These are phyloP conservation scores for Spialia ferax DNA, from an alignment of 2,888 invertebrate species.

Conservation along the genomic window DNA sequence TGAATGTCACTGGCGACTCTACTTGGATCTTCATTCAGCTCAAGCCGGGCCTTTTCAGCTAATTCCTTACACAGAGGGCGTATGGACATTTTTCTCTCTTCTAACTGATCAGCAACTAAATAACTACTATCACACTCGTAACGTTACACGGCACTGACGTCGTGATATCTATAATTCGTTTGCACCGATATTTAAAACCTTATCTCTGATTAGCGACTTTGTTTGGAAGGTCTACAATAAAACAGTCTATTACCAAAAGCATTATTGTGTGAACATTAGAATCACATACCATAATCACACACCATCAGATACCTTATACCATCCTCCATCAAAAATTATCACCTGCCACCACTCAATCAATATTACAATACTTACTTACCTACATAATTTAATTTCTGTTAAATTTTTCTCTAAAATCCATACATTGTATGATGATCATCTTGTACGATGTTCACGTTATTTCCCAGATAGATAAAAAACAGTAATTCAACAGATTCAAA, in stretches of 20 bases:
- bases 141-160: conserved; percentile 4
- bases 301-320: neutral
- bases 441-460: too few relatives aligned
- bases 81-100: conserved; percentile 50
- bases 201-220: conserved; percentile 29
- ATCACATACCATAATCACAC: neutral
- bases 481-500: too few relatives aligned
- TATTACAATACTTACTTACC: too few relatives aligned
- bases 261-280: neutral
- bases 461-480: too few relatives aligned
- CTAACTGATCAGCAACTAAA: neutral
- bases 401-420: too few relatives aligned
- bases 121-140: neutral
- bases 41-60: conserved; percentile 67
- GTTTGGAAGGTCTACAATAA: neutral
- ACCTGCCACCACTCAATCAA: too few relatives aligned
- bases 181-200: conserved; percentile 22
- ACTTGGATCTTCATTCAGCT: conserved; percentile 81
- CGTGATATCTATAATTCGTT: neutral
- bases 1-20: conserved; percentile 72
- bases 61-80: conserved; percentile 56
- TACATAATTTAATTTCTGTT: too few relatives aligned
- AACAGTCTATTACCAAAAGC: neutral
- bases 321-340: too few relatives aligned
- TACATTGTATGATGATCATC: too few relatives aligned